Evolutionary conservation across 2,888 invertebrate species (phyloP).

Genomic region (Morpho achilles): DNA sequence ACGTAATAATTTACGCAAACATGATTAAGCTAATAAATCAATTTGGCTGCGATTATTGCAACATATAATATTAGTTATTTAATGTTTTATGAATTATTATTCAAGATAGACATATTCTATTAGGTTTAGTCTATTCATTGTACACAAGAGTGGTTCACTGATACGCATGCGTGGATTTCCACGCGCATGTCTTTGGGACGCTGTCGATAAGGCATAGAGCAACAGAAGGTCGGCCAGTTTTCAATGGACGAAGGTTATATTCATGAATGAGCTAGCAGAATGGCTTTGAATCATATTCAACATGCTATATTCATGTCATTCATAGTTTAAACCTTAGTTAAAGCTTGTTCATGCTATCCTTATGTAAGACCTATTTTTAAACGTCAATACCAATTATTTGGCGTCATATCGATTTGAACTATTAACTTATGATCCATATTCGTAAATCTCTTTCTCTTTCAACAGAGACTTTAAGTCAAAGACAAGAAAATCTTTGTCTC

Average conservation of each 20-base stretch:
- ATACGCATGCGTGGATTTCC: conserved; percentile 35
- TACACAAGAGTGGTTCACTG: conserved; percentile 46
- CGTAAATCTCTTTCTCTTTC: too few relatives aligned
- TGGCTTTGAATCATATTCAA: conserved; percentile 4
- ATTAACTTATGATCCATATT: too few relatives aligned
- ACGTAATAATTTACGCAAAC: not conserved
- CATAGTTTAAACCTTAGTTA: not conserved
- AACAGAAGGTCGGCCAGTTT: conserved; percentile 44
- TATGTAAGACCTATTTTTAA: too few relatives aligned
- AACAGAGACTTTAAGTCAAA: too few relatives aligned
- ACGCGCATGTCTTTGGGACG: conserved; percentile 51
- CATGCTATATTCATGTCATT: not conserved
- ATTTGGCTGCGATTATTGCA: not conserved
- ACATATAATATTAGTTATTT: not conserved
- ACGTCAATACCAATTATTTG: too few relatives aligned
- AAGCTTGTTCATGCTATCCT: not conserved
- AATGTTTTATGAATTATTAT: conserved; percentile 44
- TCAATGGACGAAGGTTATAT: conserved; percentile 62
- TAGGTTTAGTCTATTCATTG: conserved; percentile 46
- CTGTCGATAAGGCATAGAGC: conserved; percentile 65
- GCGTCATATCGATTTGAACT: too few relatives aligned
- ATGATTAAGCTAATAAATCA: too few relatives aligned
- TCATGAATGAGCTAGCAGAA: conserved; percentile 54
- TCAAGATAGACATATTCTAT: conserved; percentile 57
- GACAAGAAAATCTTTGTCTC: too few relatives aligned